These are phyloP conservation scores for Lepidurus arcticus DNA, from an alignment of 1,140 invertebrate species.

Conservation along the genomic window DNA sequence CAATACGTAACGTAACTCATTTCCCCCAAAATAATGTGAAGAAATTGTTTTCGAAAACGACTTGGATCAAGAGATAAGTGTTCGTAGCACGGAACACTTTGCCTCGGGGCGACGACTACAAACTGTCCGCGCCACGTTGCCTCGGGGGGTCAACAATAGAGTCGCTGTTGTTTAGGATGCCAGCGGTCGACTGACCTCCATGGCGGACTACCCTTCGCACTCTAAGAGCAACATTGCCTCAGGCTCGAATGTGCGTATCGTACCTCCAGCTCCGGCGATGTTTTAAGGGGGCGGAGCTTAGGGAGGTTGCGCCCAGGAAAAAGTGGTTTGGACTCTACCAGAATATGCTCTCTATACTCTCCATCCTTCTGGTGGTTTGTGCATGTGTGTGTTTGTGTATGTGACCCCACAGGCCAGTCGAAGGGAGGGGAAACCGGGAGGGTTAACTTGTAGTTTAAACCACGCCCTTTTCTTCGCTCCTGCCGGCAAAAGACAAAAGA, in stretches of 20 bases:
- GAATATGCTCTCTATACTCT: neutral
- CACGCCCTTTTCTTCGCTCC: neutral
- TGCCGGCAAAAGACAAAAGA: slow-evolving; percentile 5
- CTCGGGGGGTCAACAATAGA: neutral
- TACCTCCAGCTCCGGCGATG: neutral
- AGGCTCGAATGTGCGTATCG: slow-evolving; percentile 4
- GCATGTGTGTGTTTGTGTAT: neutral
- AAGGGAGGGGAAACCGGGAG: neutral
- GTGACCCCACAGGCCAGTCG: neutral
- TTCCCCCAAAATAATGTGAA: no score
- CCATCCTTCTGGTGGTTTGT: neutral
- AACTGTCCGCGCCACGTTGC: neutral
- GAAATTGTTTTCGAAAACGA: no score
- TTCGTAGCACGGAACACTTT: neutral
- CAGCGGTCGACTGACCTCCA: slow-evolving; percentile 16
- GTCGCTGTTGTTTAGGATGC: slow-evolving; percentile 7
- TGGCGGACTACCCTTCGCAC: neutral
- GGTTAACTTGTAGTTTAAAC: neutral
- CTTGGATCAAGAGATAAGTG: neutral
- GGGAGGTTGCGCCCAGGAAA: neutral
- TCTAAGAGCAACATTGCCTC: slow-evolving; percentile 14
- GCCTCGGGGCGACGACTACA: neutral
- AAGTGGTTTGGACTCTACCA: neutral
- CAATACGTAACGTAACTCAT: no score
- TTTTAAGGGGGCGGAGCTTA: neutral